Percentiles rank a stretch among this genome's conserved stretches.
Conservation (phyloP, 2,888 invertebrate genomes). For the Arctia plantaginis region DNA sequence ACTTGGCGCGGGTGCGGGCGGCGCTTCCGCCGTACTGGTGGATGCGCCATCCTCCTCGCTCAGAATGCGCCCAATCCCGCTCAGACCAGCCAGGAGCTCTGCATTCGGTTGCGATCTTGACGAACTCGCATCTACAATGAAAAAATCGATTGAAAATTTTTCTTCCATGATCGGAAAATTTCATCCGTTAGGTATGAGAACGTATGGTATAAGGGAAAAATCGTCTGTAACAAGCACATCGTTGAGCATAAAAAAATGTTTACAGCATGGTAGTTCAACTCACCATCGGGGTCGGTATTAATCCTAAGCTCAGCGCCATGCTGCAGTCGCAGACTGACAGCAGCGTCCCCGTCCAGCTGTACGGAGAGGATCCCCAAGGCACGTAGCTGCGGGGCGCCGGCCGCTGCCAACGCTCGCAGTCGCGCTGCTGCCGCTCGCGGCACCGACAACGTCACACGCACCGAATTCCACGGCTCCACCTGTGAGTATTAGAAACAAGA, state of each 20-base stretch:
- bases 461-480: conserved; percentile 99
- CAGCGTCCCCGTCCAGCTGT: conserved; percentile 96
- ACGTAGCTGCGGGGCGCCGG: conserved; percentile 95
- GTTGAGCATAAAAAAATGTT: too few relatives aligned
- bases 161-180: neutral
- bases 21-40: conserved; percentile 54
- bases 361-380: conserved; percentile 98
- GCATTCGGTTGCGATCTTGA: conserved; percentile 70
- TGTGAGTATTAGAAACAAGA: conserved; percentile 42
- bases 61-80: conserved; percentile 75
- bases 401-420: conserved; percentile 95
- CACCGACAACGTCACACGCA: conserved; percentile 98
- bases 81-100: conserved; percentile 75
- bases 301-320: conserved; percentile 80
- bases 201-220: too few relatives aligned
- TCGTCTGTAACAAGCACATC: too few relatives aligned
- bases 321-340: conserved; percentile 89
- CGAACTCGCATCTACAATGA: conserved; percentile 70
- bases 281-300: conserved; percentile 74
- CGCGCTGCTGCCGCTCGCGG: conserved; percentile 97
- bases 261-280: conserved; percentile 15
- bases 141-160: neutral
- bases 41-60: conserved; percentile 64
- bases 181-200: too few relatives aligned
- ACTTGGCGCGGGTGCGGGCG: conserved; percentile 58